A percentile compares a stretch with the other conserved stretches of the same genome.
Evolutionary conservation across 2,797 vertebrate species (phyloP).

Genomic region (Sebastes cheni): DNA sequence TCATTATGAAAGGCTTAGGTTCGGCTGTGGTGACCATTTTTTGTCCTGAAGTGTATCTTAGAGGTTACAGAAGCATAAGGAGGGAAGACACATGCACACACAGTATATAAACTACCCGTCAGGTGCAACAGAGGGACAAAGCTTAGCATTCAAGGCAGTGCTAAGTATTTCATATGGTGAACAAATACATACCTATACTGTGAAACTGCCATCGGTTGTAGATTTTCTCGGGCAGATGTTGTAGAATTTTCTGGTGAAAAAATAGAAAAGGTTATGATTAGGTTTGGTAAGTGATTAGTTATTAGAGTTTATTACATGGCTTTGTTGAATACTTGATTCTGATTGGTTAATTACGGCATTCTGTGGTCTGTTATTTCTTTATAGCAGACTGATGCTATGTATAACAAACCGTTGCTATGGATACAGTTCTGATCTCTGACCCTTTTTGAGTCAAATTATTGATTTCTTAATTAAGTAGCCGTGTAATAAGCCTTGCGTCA

Average conservation of each 20-base stretch:
- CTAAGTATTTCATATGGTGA: neutral
- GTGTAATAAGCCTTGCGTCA: too few relatives aligned
- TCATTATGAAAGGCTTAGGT: conserved; percentile 60
- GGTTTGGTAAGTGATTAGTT: neutral
- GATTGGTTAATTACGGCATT: too few relatives aligned
- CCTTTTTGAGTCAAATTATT: too few relatives aligned
- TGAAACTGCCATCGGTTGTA: conserved; percentile 99
- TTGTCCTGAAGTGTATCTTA: conserved; percentile 39
- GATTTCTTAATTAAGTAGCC: too few relatives aligned
- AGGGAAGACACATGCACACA: conserved; percentile 12
- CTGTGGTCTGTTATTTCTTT: too few relatives aligned
- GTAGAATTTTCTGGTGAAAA: conserved; percentile 93
- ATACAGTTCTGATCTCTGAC: too few relatives aligned
- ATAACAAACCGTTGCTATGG: too few relatives aligned
- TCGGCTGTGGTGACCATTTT: conserved; percentile 43
- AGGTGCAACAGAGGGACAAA: neutral
- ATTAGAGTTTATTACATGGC: neutral
- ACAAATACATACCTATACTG: conserved; percentile 93
- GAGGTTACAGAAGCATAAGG: conserved; percentile 39
- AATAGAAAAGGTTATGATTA: conserved; percentile 1
- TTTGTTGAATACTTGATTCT: too few relatives aligned
- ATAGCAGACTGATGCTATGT: too few relatives aligned
- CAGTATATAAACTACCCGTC: neutral
- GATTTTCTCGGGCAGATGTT: conserved; percentile 97
- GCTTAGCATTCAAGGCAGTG: neutral